phyloP scores from a whole-genome alignment of 2,888 invertebrate species.

The Adineta ricciae region DNA sequence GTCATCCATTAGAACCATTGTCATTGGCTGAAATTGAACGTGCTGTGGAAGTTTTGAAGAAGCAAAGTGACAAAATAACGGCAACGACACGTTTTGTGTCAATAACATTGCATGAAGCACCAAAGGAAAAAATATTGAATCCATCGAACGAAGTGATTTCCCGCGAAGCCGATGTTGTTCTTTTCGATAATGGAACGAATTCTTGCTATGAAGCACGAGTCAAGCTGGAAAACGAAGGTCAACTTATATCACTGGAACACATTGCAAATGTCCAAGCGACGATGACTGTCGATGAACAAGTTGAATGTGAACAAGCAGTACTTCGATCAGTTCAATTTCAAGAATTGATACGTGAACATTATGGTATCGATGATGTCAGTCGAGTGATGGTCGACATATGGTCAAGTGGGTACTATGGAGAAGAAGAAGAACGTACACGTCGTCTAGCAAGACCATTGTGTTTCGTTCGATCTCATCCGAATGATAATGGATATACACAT shows the following conservation, averaged over 20 bases:
- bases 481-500: conserved; percentile 29
- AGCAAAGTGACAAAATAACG: background rate
- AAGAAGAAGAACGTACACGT: background rate
- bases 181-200: background rate
- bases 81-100: conserved; percentile 14
- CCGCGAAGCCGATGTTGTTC: background rate
- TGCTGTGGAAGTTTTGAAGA: background rate
- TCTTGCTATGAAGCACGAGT: background rate
- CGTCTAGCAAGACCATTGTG: background rate
- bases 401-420: background rate
- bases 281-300: conserved; percentile 13
- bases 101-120: background rate
- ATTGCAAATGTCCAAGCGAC: background rate
- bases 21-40: background rate
- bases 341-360: background rate
- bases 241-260: background rate
- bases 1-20: background rate
- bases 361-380: background rate
- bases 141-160: background rate
- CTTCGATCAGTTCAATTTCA: background rate
- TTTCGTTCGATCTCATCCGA: conserved; percentile 15
- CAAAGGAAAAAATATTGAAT: background rate
- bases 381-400: background rate
- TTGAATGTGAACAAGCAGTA: background rate
- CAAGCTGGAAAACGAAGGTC: background rate